A percentile compares a stretch with the other conserved stretches of the same genome.
Evolutionary conservation across 2,797 vertebrate species (phyloP).

Genomic region (Coregonus suidteri): DNA sequence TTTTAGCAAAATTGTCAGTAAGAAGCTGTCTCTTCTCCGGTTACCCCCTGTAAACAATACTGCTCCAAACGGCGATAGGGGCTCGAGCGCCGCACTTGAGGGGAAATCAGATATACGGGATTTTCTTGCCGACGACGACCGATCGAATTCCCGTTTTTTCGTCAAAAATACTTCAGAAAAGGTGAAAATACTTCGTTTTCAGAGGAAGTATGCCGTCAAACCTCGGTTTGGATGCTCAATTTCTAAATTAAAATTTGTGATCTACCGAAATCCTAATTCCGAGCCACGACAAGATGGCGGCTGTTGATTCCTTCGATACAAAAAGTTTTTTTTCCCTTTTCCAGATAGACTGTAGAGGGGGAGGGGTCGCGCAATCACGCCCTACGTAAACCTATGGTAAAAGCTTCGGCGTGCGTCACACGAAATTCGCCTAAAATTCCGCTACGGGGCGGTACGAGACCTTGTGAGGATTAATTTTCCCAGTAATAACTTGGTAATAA

Average conservation of each 20-base stretch:
- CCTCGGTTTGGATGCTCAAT: conserved; percentile 57
- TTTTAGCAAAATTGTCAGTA: conserved; percentile 58
- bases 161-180: conserved; percentile 66
- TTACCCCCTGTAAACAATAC: conserved; percentile 76
- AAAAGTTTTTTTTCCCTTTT: conserved; percentile 79
- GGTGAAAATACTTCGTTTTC: conserved; percentile 62
- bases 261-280: conserved; percentile 78
- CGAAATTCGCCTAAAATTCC: conserved; percentile 14
- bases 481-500: neutral
- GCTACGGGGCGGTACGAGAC: conserved; percentile 56
- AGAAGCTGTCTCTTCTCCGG: conserved; percentile 63
- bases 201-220: conserved; percentile 59
- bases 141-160: conserved; percentile 69
- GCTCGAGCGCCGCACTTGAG: conserved; percentile 75
- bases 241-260: conserved; percentile 69
- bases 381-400: conserved; percentile 68
- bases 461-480: neutral
- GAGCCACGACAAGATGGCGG: conserved; percentile 86
- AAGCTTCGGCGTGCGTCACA: conserved; percentile 33
- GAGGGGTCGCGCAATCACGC: conserved; percentile 80
- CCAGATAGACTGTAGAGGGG: conserved; percentile 80
- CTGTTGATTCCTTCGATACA: conserved; percentile 93
- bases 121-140: conserved; percentile 74
- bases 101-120: conserved; percentile 79
- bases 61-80: conserved; percentile 68